Base-by-base conservation (phyloP, 1,140 invertebrate genomes). In the Bombus cullumanus region DNA sequence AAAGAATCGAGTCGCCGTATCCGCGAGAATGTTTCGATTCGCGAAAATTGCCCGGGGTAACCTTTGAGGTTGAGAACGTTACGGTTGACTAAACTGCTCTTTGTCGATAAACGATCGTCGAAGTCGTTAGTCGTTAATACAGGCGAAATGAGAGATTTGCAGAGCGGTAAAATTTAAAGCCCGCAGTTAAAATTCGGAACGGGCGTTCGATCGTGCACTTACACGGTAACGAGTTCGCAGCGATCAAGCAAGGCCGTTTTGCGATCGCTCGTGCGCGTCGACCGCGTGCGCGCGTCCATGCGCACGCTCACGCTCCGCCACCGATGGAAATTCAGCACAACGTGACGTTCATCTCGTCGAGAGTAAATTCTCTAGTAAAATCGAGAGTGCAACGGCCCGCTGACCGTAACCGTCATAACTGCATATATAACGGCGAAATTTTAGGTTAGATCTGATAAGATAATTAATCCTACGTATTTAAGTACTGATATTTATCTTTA, bases 351-450 rank as follows among this genome's bases (percentile, higher is more conserved):
- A 83, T 90, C 89, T 86, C 62, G 53, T 81, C 87, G 91, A 92
- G 89, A 92, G 88, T 86, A 86, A 92, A 91, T 89, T 92, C 86
- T 75, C 81, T 53, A 68, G 79, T 76, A 92, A 93, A 92, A 91
- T 86, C 86, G 86, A 91, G 62, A 91, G 90, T 91, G 83, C 57
- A 66, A 69, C 84, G 37, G 57, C 5, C 37, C 37, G 88, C 43
- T 89, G 81, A 83, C 64, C 81, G 81, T 86, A 89, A 69, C 66
- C 75, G 39, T 86, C 84, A 72, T 89, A 82, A 89, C 79, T 83
- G 57, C 62, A 57, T 31, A 37, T 31, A 62, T 37, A 6, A 47
- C 66, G 53, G 57, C 28, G 74, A 87, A 74, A 31, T 25, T 77
- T 64, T 41, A 41, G 34, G 6, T 39, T 37, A 39, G 22, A 3